Evolutionary conservation across 2,797 vertebrate genomes (phyloP), one percentile per base, ranked within the genome.

Genomic region (Notolabrus celidotus): DNA sequence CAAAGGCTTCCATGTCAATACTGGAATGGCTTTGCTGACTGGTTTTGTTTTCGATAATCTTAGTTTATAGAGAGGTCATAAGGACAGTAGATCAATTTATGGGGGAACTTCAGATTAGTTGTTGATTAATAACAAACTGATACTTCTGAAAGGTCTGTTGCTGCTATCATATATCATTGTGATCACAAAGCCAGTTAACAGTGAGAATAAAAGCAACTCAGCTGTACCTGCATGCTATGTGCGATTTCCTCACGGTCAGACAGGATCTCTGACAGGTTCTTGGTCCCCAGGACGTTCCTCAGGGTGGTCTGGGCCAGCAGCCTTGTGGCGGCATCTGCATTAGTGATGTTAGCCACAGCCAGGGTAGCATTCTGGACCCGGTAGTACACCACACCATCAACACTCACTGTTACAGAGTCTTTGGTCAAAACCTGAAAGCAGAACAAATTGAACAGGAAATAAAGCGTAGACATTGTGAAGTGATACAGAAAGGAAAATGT

Each of bases 301-400:
- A 99, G 75, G 4, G 97, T 99, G 20, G 97, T 99, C 76, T 98
- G 96, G 16, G 98, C 97, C 87, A 99, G 46, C 7, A 99, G 95
- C 0, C 96, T 95, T 0, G 97, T 99, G 16, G 97, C 97, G 0
- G 97, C 96, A 56, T 99, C 96, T 0, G 96, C 97, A 0, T 99
- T 98, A 27, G 97, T 98, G 93, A 99, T 96, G 69, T 99, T 99
- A 1, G 96, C 96, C 22, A 99, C 97, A 0, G 97, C 96, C 53
- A 97, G 91, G 16, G 93, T 97, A 22, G 97, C 97, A 0, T 99
- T 97, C 89, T 98, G 96, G 16, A 99, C 97, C 0, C 96, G 94
- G 93, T 98, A 99, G 77, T 99, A 99, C 56, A 99, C 97, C 82
- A 99, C 97, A 0, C 97, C 98, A 0, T 99, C 97, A 42, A 99